Evolutionary conservation across 1,140 invertebrate genomes (phyloP).

Genomic region (Magallana gigas): DNA sequence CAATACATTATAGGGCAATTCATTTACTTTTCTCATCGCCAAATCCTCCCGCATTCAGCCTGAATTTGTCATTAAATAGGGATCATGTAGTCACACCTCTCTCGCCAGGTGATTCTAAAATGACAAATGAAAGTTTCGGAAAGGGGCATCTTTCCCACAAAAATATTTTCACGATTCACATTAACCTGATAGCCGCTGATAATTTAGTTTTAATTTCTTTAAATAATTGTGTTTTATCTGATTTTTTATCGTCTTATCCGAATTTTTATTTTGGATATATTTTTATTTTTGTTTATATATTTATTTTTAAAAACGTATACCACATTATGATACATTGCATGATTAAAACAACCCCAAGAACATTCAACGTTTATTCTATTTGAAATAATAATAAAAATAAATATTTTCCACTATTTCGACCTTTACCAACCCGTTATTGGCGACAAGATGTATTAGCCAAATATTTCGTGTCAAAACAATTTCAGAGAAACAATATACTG

Average conservation of each 20-base stretch:
- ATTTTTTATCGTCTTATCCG: too few species aligned
- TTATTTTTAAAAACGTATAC: too few species aligned
- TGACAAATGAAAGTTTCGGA: neutral
- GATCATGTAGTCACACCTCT: slow-evolving; percentile 3
- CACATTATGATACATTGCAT: too few species aligned
- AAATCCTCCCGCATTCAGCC: slow-evolving; percentile 29
- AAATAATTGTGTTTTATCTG: too few species aligned
- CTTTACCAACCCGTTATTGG: neutral
- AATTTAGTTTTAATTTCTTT: too few species aligned
- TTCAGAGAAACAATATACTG: slow-evolving; percentile 36
- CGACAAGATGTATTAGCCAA: neutral
- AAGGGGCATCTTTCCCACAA: slow-evolving; percentile 3
- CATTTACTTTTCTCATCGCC: slow-evolving; percentile 29
- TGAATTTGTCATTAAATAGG: slow-evolving; percentile 36
- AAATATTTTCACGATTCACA: neutral
- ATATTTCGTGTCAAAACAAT: slow-evolving; percentile 30
- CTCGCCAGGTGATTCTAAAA: neutral
- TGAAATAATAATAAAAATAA: neutral
- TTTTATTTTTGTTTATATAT: too few species aligned
- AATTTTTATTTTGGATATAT: too few species aligned
- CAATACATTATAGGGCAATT: slow-evolving; percentile 31
- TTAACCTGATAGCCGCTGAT: too few species aligned
- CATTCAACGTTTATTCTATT: too few species aligned
- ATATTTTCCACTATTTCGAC: neutral
- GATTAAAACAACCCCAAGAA: too few species aligned